These are phyloP conservation scores for Podarcis raffonei DNA, from an alignment of 2,113 vertebrate genomes.

Conservation along the genomic window DNA sequence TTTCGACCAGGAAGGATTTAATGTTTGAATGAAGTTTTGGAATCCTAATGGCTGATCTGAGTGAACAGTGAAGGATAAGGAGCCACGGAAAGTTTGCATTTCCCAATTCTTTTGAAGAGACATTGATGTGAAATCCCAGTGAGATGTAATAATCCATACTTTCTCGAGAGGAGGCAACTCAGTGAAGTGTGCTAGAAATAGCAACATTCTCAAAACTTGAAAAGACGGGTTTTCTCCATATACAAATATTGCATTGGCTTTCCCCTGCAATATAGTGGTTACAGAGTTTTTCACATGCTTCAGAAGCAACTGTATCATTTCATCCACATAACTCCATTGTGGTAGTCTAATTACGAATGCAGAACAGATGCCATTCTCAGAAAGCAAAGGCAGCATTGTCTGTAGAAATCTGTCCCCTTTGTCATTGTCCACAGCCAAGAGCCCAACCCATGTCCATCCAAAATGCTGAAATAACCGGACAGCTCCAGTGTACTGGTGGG, in stretches of 20 bases:
- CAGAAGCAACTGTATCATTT: background rate
- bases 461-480: background rate
- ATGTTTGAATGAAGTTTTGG: background rate
- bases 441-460: slow-evolving; percentile 1
- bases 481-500: background rate
- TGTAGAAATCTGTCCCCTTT: background rate
- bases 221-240: background rate
- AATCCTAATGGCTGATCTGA: background rate
- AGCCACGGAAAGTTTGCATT: background rate
- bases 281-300: background rate
- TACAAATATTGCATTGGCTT: background rate
- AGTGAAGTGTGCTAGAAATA: background rate
- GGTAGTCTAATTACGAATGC: background rate
- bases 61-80: background rate
- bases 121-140: background rate
- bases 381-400: background rate
- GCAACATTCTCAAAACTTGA: background rate
- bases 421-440: background rate
- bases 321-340: background rate
- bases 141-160: background rate
- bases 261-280: background rate
- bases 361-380: background rate
- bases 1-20: background rate
- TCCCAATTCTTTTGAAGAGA: background rate
- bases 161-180: background rate